These are phyloP conservation scores for Maccullochella peelii DNA, from an alignment of 2,113 vertebrate genomes.

Conservation along the genomic window DNA sequence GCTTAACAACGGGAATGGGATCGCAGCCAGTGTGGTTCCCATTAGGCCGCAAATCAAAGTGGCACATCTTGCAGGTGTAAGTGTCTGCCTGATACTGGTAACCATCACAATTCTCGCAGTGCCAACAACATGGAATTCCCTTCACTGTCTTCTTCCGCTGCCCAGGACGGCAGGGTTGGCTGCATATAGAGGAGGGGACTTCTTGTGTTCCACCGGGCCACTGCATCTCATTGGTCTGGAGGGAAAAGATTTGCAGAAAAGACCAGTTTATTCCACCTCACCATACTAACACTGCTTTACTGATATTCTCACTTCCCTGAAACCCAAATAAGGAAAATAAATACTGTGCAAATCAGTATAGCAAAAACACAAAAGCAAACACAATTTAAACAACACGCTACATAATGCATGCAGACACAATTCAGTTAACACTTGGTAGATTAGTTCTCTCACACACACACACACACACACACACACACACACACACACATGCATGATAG, in stretches of 20 bases:
- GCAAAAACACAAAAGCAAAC: conserved; percentile 7
- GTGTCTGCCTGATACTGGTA: conserved; percentile 97
- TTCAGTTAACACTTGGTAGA: conserved; percentile 57
- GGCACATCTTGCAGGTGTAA: conserved; percentile 94
- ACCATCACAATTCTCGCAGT: conserved; percentile 94
- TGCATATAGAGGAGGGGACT: conserved; percentile 93
- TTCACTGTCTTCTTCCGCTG: conserved; percentile 96
- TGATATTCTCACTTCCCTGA: not conserved
- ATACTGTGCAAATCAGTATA: not conserved
- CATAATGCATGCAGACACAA: conserved; percentile 58
- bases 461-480: conserved; percentile 15
- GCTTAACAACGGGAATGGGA: conserved; percentile 94
- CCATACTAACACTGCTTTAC: not conserved
- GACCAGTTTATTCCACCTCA: not conserved
- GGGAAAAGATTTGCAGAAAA: not conserved
- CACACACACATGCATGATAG: not conserved
- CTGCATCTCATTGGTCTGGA: conserved; percentile 90
- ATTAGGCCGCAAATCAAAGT: conserved; percentile 92
- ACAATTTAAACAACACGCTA: conserved; percentile 17
- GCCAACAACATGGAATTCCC: conserved; percentile 97
- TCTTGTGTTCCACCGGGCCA: conserved; percentile 89
- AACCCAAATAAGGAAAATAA: not conserved
- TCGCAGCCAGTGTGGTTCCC: conserved; percentile 93
- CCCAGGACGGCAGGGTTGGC: conserved; percentile 91
- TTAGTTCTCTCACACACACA: conserved; percentile 36